A percentile compares a stretch with the other conserved stretches of the same genome.
Conservation (phyloP, 2,888 invertebrate genomes). For the Yponomeuta sedellus region DNA sequence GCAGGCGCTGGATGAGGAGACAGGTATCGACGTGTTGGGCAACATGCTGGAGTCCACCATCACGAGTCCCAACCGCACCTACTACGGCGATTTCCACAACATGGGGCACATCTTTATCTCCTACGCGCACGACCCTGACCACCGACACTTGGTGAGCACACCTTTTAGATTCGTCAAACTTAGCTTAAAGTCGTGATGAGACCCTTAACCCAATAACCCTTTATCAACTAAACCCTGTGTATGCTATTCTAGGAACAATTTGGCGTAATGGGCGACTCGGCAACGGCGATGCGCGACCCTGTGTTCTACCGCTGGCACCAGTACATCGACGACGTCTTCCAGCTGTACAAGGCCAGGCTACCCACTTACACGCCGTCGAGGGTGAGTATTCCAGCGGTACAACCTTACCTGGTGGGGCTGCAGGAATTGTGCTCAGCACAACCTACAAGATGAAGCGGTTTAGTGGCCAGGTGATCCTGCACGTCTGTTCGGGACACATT, state of each 20-base stretch:
- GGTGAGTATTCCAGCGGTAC: slow-evolving; percentile 48
- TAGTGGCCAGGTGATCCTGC: no score
- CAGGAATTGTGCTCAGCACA: no score
- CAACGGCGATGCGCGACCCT: slow-evolving; percentile 92
- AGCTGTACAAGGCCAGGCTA: slow-evolving; percentile 82
- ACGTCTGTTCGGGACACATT: no score
- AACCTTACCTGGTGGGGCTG: slow-evolving; percentile 41
- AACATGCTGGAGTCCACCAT: slow-evolving; percentile 86
- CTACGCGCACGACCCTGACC: slow-evolving; percentile 88
- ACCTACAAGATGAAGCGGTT: no score
- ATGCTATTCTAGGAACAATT: slow-evolving; percentile 79
- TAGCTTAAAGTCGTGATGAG: no score
- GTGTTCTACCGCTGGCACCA: slow-evolving; percentile 92
- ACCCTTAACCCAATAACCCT: no score
- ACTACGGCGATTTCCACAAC: slow-evolving; percentile 90
- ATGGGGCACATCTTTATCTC: slow-evolving; percentile 87
- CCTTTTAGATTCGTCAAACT: not conserved
- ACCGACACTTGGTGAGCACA: slow-evolving; percentile 78
- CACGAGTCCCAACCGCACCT: slow-evolving; percentile 80
- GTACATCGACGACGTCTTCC: slow-evolving; percentile 86
- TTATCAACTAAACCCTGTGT: no score
- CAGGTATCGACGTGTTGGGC: slow-evolving; percentile 86
- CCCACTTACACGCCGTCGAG: slow-evolving; percentile 78
- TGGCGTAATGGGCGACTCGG: slow-evolving; percentile 88
- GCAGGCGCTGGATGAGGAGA: slow-evolving; percentile 77